Evolutionary conservation across 2,113 vertebrate genomes (phyloP).

Genomic region (Gorilla gorilla): DNA sequence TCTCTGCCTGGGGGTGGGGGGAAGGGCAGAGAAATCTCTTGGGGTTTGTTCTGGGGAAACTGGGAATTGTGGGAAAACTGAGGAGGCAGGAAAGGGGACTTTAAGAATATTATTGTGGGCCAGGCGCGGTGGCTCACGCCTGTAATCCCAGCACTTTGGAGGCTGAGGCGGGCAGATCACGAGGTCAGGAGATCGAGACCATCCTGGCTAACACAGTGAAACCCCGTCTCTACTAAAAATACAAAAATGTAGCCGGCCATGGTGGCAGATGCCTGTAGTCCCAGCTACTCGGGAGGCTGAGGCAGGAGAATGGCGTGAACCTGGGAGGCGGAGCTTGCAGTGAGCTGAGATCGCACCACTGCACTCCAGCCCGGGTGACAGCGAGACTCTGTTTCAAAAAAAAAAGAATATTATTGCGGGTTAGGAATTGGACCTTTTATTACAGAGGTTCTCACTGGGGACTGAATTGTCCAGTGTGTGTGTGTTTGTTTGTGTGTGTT

Average conservation of each 20-base stretch:
- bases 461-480: neutral
- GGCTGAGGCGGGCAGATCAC: rapidly evolving
- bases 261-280: rapidly evolving
- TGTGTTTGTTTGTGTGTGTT: too few relatives aligned
- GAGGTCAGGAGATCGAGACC: too few relatives aligned
- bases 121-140: rapidly evolving
- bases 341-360: rapidly evolving
- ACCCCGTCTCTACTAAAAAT: too few relatives aligned
- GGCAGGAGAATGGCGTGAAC: too few relatives aligned
- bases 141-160: too few relatives aligned
- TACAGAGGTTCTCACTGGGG: neutral
- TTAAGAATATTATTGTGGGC: neutral
- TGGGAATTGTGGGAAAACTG: neutral
- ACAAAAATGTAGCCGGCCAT: too few relatives aligned
- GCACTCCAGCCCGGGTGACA: too few relatives aligned
- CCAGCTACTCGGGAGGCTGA: too few relatives aligned
- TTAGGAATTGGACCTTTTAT: neutral
- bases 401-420: too few relatives aligned
- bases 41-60: neutral
- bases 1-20: neutral
- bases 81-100: neutral
- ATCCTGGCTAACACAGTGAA: too few relatives aligned
- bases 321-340: too few relatives aligned
- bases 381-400: too few relatives aligned
- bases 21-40: neutral